A percentile compares a stretch with the other conserved stretches of the same genome.
phyloP scores from a whole-genome alignment of 2,113 vertebrate genomes.

The Dromaius novaehollandiae region DNA sequence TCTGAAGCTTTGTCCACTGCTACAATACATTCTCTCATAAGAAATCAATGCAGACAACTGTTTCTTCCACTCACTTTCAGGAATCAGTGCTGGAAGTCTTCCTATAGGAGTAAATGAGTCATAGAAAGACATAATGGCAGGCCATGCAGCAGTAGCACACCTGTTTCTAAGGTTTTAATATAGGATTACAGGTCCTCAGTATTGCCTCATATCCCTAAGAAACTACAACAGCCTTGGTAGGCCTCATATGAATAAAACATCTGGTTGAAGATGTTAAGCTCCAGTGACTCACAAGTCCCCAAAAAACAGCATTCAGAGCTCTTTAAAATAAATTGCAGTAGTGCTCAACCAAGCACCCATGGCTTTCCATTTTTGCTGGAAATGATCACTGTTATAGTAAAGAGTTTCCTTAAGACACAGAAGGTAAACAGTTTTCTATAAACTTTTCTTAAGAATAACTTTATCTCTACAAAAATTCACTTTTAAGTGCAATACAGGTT shows the following conservation, averaged over 20 bases:
- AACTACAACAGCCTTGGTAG: background rate
- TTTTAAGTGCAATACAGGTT: background rate
- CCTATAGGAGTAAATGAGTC: background rate
- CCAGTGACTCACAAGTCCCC: background rate
- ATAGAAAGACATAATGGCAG: background rate
- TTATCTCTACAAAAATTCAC: background rate
- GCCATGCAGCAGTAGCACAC: background rate
- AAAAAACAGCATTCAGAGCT: background rate
- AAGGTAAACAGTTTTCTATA: background rate
- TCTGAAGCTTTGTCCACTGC: background rate
- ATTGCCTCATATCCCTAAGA: background rate
- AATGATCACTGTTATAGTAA: background rate
- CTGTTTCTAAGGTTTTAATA: background rate
- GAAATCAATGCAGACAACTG: background rate
- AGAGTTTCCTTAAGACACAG: background rate
- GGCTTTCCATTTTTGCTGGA: background rate
- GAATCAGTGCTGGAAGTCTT: background rate
- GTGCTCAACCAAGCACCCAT: background rate
- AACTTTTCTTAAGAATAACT: background rate
- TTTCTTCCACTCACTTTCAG: background rate
- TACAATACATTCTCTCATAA: background rate
- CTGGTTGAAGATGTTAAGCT: background rate
- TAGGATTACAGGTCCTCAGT: background rate
- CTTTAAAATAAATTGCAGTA: background rate
- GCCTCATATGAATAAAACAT: background rate